Percentiles rank a stretch among this genome's conserved stretches.
phyloP scores from a whole-genome alignment of 2,797 vertebrate species.

The Amblyopsis hoosieri region DNA sequence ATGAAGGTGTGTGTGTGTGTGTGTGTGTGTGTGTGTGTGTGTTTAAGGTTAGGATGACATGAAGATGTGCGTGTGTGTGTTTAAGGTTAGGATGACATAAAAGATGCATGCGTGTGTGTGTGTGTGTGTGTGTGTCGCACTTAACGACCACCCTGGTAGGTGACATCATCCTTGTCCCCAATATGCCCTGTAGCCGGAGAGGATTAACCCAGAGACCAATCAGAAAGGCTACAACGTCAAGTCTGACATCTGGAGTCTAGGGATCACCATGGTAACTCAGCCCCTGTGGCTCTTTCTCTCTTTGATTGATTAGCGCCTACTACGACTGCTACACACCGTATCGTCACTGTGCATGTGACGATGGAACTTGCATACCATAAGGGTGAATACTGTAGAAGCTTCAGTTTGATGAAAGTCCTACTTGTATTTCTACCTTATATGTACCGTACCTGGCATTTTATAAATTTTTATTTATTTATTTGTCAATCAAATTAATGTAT shows the following conservation, averaged over 20 bases:
- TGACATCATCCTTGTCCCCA: constrained; percentile 22
- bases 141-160: constrained; percentile 4
- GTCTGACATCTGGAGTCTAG: constrained; percentile 98
- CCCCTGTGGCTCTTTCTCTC: background rate
- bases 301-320: no score
- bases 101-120: background rate
- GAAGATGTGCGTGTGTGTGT: background rate
- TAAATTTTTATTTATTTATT: no score
- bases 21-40: constrained; percentile 1
- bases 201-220: constrained; percentile 96
- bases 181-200: constrained; percentile 85
- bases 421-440: background rate
- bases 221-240: constrained; percentile 98
- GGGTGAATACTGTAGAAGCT: no score
- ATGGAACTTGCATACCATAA: no score
- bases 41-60: background rate
- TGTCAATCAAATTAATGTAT: background rate
- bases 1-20: background rate
- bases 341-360: no score
- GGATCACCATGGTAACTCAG: constrained; percentile 90
- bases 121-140: constrained; percentile 6
- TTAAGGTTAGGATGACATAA: background rate
- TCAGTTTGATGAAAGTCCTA: no score
- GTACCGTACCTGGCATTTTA: background rate
- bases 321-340: no score